phyloP scores from a whole-genome alignment of 2,113 vertebrate genomes.

The Ageneiosus marmoratus region DNA sequence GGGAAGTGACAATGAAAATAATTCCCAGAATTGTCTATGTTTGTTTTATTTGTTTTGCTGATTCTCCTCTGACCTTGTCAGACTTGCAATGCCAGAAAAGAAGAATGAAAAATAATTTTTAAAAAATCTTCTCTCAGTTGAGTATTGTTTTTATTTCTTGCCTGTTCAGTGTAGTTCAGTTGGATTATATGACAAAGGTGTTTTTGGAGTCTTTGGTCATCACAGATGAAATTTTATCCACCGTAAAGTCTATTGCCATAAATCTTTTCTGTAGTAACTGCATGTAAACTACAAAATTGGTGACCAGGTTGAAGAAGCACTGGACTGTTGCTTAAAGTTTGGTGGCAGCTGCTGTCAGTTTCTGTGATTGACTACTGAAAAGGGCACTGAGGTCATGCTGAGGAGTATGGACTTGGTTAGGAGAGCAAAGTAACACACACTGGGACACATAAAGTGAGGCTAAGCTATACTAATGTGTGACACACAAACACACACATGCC shows the following conservation, averaged over 20 bases:
- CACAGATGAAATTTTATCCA: background rate
- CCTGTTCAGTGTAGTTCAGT: background rate
- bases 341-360: slow-evolving; percentile 8
- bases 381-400: slow-evolving; percentile 52
- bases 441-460: slow-evolving; percentile 34
- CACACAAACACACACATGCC: slow-evolving; percentile 23
- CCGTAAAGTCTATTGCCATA: background rate
- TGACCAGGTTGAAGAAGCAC: background rate
- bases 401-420: slow-evolving; percentile 10
- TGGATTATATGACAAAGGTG: slow-evolving; percentile 4
- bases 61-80: slow-evolving; percentile 40
- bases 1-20: slow-evolving; percentile 56
- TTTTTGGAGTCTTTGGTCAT: background rate
- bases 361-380: slow-evolving; percentile 33
- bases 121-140: background rate
- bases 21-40: slow-evolving; percentile 60
- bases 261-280: background rate
- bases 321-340: slow-evolving; percentile 9
- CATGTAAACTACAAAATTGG: background rate
- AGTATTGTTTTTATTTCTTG: background rate
- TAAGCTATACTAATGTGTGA: slow-evolving; percentile 37
- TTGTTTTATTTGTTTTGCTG: slow-evolving; percentile 54
- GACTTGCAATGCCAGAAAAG: slow-evolving; percentile 39
- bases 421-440: slow-evolving; percentile 51
- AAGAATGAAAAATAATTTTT: background rate